Evolutionary conservation across 23 tunicate genomes (phyloP).

Genomic region (Halocynthia roretzi): DNA sequence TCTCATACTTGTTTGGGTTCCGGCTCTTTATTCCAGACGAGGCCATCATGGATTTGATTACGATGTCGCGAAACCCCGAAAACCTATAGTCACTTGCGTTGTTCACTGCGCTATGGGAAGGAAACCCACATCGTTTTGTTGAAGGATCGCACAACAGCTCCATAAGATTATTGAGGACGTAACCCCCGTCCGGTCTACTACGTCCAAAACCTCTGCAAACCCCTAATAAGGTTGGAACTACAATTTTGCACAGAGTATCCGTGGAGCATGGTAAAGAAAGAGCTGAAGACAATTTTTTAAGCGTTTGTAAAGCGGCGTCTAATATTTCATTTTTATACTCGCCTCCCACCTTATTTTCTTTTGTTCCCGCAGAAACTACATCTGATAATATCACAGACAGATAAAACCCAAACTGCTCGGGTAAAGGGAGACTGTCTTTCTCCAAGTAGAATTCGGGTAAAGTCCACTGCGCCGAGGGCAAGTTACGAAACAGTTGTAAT

Average conservation of each 20-base stretch:
- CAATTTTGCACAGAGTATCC: conserved; percentile 41
- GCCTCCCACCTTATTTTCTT: not conserved
- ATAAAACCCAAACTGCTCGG: conserved; percentile 62
- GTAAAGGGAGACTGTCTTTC: conserved; percentile 28
- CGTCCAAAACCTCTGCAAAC: conserved; percentile 73
- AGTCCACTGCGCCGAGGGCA: conserved; percentile 66
- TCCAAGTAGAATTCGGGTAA: not conserved
- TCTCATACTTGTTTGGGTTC: not conserved
- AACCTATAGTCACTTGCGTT: not conserved
- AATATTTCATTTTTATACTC: no score
- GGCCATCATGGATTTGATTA: not conserved
- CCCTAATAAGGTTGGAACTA: conserved; percentile 67
- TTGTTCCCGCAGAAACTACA: not conserved
- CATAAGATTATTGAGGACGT: not conserved
- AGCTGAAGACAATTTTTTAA: not conserved
- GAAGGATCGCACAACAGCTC: not conserved
- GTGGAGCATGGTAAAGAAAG: not conserved
- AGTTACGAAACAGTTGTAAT: conserved; percentile 35
- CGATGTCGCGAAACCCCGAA: conserved; percentile 9
- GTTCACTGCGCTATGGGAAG: not conserved
- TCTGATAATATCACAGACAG: conserved; percentile 49
- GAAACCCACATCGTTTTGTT: no score
- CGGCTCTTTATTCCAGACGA: no score
- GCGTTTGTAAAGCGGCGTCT: no score
- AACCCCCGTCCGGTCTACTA: not conserved